Conservation (phyloP, 30 jellyfish, hydroid and myxozoan genomes). For the Turritopsis dohrnii region DNA sequence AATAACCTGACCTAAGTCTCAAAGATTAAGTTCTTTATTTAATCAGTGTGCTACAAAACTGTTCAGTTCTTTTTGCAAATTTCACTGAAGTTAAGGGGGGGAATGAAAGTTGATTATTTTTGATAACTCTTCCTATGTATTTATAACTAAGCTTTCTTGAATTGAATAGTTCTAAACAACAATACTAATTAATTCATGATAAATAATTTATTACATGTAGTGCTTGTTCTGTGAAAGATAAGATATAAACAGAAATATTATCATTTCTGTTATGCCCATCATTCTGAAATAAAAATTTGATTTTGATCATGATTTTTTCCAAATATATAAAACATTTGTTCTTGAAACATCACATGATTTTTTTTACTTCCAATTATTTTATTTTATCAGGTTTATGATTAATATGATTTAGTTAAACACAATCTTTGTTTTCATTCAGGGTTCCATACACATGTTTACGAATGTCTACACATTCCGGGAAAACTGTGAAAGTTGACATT, state of each 20-base stretch:
- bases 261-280: not conserved
- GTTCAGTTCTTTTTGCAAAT: too few relatives aligned
- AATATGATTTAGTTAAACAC: too few relatives aligned
- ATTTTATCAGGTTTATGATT: not conserved
- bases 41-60: too few relatives aligned
- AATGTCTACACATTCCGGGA: slow-evolving; percentile 92
- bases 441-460: slow-evolving; percentile 81
- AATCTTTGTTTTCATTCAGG: too few relatives aligned
- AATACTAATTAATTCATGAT: not conserved
- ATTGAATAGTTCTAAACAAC: too few relatives aligned
- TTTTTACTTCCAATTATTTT: not conserved
- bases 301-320: not conserved
- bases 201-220: not conserved
- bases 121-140: not conserved
- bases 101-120: not conserved
- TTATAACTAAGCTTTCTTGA: not conserved
- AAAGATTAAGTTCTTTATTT: too few relatives aligned
- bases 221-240: not conserved
- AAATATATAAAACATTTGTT: not conserved
- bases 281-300: not conserved
- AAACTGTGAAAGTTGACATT: slow-evolving; percentile 64
- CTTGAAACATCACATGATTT: not conserved
- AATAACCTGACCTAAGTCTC: too few relatives aligned
- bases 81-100: too few relatives aligned
- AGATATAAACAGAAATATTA: not conserved